Base-by-base conservation (phyloP, 2,888 invertebrate species). In the Phortica magna region DNA sequence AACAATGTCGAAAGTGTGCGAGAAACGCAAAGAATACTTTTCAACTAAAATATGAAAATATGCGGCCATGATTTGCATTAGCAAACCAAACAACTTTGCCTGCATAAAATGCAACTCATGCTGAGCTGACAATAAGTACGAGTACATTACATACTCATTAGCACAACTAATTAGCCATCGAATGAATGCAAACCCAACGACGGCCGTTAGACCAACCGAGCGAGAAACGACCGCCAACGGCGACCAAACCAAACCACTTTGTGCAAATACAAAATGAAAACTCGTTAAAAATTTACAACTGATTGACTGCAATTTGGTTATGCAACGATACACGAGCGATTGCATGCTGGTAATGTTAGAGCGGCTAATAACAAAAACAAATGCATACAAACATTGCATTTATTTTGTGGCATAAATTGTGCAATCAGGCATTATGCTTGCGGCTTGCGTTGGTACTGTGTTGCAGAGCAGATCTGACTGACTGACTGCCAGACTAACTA, bases 201-300 rank as follows among this genome's bases (percentile, higher is more conserved):
- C 7, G 7, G 7, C 9, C 48, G 48, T 31, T 1, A 31, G 48
- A 9, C 5, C 7, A 7, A 61, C 61, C n/a, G 1, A 61, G 19
- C 9, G 19, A 19, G n/a, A 22, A 22, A n/a, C 22, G 22, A 59
- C 7, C 10, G 61, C 61, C 22, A 19, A 61, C 7, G 19, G 64
- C 64, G 39, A 68, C 48, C 22, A 17, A 48, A 39, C 70, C 55
- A 71, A 5, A n/a, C n/a, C n/a, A n/a, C 31, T 61, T 71, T 55
- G 55, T 39, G 42, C 55, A 82, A 82, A 79, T 79, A 83, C 81
- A 80, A 61, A 87, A 86, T 85, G 88, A 84, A 87, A 86, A 88
- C 85, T 85, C 83, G 88, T 85, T 85, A 86, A 86, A 85, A 87
- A 87, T 85, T 82, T 88, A 82, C 85, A 88, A 87, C 78, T 87